Conservation (phyloP, 1,140 invertebrate species). For the Sogatella furcifera region DNA sequence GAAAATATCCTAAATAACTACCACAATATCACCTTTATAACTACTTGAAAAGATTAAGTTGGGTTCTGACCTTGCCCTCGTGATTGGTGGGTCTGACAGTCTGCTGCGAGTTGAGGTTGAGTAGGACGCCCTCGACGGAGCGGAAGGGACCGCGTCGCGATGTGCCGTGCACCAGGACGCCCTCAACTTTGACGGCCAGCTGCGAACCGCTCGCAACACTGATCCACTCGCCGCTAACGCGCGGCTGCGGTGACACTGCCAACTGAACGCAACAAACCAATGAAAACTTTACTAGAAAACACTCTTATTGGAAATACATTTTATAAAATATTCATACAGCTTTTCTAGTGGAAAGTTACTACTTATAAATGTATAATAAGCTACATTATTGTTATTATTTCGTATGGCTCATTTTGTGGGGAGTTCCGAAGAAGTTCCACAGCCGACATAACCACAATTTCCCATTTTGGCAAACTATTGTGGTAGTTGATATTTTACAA, state of each 20-base stretch:
- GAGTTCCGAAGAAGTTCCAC: too few species aligned
- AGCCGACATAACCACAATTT: too few species aligned
- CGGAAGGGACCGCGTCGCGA: constrained; percentile 52
- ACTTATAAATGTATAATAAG: too few species aligned
- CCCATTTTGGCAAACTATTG: too few species aligned
- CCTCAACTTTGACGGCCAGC: constrained; percentile 76
- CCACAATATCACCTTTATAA: too few species aligned
- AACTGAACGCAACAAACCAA: constrained; percentile 38
- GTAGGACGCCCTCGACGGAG: constrained; percentile 54
- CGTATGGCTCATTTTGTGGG: too few species aligned
- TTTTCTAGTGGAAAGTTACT: too few species aligned
- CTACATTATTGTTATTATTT: too few species aligned
- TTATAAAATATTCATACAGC: too few species aligned
- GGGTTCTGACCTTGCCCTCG: constrained; percentile 29
- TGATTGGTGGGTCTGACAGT: constrained; percentile 36
- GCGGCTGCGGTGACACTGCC: constrained; percentile 72
- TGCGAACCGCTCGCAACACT: constrained; percentile 63
- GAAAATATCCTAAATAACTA: too few species aligned
- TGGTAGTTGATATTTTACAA: too few species aligned
- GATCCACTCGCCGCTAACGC: constrained; percentile 62
- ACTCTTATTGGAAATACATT: neutral
- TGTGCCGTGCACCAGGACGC: constrained; percentile 62
- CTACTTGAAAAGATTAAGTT: too few species aligned
- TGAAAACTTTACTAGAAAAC: neutral
- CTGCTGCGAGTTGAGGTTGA: constrained; percentile 54